Evolutionary conservation across 2,797 vertebrate species (phyloP).

Genomic region (Coccyzus lansbergi): DNA sequence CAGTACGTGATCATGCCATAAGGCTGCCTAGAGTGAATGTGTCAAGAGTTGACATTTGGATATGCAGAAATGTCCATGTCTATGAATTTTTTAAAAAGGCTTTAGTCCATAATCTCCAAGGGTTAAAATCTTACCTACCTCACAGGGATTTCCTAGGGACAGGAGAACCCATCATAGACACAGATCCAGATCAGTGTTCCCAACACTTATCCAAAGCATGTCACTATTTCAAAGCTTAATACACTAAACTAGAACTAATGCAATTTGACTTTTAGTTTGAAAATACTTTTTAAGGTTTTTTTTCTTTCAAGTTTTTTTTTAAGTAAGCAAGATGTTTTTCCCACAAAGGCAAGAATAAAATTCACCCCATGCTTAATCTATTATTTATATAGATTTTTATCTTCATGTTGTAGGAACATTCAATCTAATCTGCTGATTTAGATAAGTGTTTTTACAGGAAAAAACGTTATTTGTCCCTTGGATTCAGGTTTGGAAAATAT

Average conservation of each 20-base stretch:
- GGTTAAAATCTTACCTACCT: not conserved
- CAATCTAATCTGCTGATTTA: not conserved
- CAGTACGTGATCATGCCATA: rapidly evolving
- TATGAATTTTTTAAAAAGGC: not conserved
- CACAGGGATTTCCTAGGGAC: not conserved
- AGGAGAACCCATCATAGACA: not conserved
- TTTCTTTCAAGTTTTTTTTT: too few species aligned
- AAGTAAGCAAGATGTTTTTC: not conserved
- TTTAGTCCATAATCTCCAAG: not conserved
- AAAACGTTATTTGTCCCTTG: not conserved
- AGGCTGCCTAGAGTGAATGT: too few species aligned
- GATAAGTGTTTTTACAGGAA: not conserved
- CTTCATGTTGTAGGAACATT: not conserved
- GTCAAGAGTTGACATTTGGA: not conserved
- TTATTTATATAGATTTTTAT: not conserved
- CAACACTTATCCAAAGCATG: not conserved
- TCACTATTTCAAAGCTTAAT: not conserved
- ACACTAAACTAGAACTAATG: not conserved
- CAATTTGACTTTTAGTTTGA: not conserved
- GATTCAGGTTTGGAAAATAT: not conserved
- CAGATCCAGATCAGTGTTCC: not conserved
- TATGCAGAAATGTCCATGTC: not conserved
- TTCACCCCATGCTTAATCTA: not conserved
- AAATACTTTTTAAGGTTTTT: too few species aligned
- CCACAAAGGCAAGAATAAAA: not conserved